Evolutionary conservation across 2,888 invertebrate genomes (phyloP).

Genomic region (Eulithis prunata): DNA sequence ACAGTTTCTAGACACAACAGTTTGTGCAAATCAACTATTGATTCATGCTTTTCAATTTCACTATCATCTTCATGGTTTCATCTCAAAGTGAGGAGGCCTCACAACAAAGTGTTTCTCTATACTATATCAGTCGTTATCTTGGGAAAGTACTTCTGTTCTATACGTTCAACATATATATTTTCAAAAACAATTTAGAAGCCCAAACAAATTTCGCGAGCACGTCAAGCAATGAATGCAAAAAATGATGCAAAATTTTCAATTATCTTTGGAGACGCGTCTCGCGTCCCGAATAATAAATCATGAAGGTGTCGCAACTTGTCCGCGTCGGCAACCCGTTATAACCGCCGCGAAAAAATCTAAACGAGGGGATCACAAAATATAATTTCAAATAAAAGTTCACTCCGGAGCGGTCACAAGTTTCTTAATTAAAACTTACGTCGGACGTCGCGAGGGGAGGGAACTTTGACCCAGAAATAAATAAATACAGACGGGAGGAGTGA

Average conservation of each 20-base stretch:
- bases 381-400: constrained; percentile 83
- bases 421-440: constrained; percentile 85
- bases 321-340: constrained; percentile 73
- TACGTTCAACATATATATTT: constrained; percentile 3
- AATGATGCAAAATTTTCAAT: constrained; percentile 64
- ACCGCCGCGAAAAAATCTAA: constrained; percentile 70
- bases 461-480: constrained; percentile 83
- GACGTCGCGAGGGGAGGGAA: constrained; percentile 74
- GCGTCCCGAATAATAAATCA: constrained; percentile 73
- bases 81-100: too few species aligned
- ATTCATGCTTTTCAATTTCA: background rate
- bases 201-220: constrained; percentile 27
- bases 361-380: constrained; percentile 79
- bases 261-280: constrained; percentile 54
- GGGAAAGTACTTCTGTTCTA: background rate
- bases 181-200: constrained; percentile 18
- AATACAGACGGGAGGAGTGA: constrained; percentile 72
- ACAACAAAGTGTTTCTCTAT: too few species aligned
- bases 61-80: background rate
- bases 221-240: constrained; percentile 42
- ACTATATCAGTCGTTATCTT: too few species aligned
- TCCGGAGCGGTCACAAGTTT: constrained; percentile 82
- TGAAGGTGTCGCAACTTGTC: constrained; percentile 72
- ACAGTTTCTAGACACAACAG: constrained; percentile 3
- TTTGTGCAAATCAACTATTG: constrained; percentile 1